A percentile compares a stretch with the other conserved stretches of the same genome.
These are phyloP conservation scores for Cosmorhoe ocellata DNA, from an alignment of 2,888 invertebrate species.

Conservation along the genomic window DNA sequence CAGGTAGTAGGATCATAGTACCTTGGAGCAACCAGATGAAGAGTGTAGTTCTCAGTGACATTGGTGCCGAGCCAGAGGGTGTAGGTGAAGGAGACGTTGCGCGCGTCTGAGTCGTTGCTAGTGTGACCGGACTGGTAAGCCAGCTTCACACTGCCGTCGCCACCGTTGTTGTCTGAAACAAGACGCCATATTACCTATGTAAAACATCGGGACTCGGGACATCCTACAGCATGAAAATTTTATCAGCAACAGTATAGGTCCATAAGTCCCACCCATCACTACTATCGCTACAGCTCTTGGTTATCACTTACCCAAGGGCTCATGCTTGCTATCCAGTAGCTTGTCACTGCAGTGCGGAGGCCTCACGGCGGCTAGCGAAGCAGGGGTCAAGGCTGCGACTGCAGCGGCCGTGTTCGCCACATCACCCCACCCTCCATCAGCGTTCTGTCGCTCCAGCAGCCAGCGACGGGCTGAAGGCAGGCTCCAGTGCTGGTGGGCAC, in stretches of 20 bases:
- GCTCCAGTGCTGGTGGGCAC: slow-evolving; percentile 86
- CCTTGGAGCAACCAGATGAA: slow-evolving; percentile 88
- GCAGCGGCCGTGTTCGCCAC: slow-evolving; percentile 90
- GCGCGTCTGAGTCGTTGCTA: slow-evolving; percentile 82
- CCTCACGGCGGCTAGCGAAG: slow-evolving; percentile 86
- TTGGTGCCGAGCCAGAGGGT: slow-evolving; percentile 95
- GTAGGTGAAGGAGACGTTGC: slow-evolving; percentile 91
- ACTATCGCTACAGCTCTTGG: no score
- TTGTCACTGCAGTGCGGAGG: slow-evolving; percentile 81
- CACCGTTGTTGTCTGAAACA: slow-evolving; percentile 71
- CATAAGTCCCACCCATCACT: no score
- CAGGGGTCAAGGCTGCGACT: slow-evolving; percentile 88
- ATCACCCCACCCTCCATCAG: slow-evolving; percentile 90
- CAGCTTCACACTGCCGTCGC: slow-evolving; percentile 69
- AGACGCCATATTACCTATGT: no score
- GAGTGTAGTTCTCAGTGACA: slow-evolving; percentile 90
- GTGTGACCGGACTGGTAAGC: slow-evolving; percentile 76
- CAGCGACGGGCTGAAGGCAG: slow-evolving; percentile 89
- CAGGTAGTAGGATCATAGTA: neutral
- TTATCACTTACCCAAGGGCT: slow-evolving; percentile 70
- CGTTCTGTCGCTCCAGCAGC: slow-evolving; percentile 87
- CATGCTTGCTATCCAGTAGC: slow-evolving; percentile 73
- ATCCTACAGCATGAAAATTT: no score
- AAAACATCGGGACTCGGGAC: no score
- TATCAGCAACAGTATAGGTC: no score